Conservation (phyloP, 2,113 vertebrate genomes). For the Thymallus thymallus region DNA sequence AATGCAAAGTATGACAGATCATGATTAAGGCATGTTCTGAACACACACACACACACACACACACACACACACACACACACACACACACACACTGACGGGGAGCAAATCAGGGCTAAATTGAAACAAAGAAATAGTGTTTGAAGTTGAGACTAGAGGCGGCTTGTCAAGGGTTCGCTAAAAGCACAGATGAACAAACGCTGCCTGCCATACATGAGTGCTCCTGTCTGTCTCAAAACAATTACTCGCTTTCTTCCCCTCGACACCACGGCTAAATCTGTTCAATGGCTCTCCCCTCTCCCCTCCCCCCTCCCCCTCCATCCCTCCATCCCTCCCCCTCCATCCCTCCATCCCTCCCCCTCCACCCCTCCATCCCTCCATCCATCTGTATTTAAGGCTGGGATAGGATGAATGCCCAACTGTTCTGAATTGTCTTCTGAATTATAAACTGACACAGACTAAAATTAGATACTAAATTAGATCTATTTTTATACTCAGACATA, state of each 20-base stretch:
- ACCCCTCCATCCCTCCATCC: too few species aligned
- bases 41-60: constrained; percentile 31
- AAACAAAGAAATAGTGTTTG: constrained; percentile 26
- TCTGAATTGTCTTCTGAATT: constrained; percentile 33
- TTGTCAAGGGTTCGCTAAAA: constrained; percentile 30
- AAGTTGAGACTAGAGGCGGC: constrained; percentile 31
- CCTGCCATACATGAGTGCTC: constrained; percentile 16
- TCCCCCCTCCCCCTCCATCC: too few species aligned
- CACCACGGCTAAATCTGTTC: background rate
- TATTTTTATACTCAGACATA: constrained; percentile 42
- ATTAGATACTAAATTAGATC: constrained; percentile 15
- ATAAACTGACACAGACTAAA: constrained; percentile 24
- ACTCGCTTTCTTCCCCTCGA: background rate
- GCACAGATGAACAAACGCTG: constrained; percentile 1
- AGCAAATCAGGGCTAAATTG: constrained; percentile 14
- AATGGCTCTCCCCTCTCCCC: too few species aligned
- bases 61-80: constrained; percentile 28
- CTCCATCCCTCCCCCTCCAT: too few species aligned
- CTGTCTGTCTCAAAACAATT: constrained; percentile 16
- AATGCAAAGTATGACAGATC: constrained; percentile 25
- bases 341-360: too few species aligned
- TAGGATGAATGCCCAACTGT: constrained; percentile 26
- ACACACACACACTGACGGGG: constrained; percentile 19
- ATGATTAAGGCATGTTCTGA: constrained; percentile 40
- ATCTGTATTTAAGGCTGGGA: constrained; percentile 12